Base-by-base conservation (phyloP, 1,140 invertebrate genomes). In the Drosophila chauvacae region DNA sequence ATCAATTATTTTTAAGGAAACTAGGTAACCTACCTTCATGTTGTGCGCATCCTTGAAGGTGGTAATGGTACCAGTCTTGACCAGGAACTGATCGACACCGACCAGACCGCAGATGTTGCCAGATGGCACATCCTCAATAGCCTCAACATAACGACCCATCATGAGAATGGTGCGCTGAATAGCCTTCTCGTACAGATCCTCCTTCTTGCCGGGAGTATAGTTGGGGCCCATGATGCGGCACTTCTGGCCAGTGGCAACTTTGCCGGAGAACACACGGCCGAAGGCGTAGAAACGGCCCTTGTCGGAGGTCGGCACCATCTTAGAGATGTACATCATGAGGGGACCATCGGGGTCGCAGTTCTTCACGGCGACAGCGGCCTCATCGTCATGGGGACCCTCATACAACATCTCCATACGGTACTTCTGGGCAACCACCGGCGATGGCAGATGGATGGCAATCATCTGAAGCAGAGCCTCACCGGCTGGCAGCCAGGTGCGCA, bases 281-380 rank as follows among this genome's bases (percentile, higher is more conserved):
- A 99, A 99, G 62, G 99, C 99, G 94, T 99, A 99, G 96, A 99
- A 99, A 93, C 99, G 96, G 77, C 99, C 99, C 94, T 99, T 99
- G 93, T 99, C 99, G 44, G 97, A 97, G 7, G 99, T 99, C 63
- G 99, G 99, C 93, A 99, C 99, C 99, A 99, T 99, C 94, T 99
- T 99, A 26, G 98, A 99, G 75, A 99, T 95, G 95, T 99, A 99
- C 99, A 99, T 99, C 98, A 99, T 99, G 30, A 99, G 95, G 23
- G 98, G 98, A 77, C 96, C 99, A 83, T 98, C 96, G 9, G 98
- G 96, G 93, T 99, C 97, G 93, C 99, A 99, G 90, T 93, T 97
- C 95, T 97, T 96, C 77, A 97, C 96, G 94, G 96, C 98, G 80
- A 98, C 84, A 87, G 98, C 98, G 81, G 97, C 98, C 90, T 98